Base-by-base conservation (phyloP, 2,113 vertebrate genomes). In the Tragelaphus scriptus region DNA sequence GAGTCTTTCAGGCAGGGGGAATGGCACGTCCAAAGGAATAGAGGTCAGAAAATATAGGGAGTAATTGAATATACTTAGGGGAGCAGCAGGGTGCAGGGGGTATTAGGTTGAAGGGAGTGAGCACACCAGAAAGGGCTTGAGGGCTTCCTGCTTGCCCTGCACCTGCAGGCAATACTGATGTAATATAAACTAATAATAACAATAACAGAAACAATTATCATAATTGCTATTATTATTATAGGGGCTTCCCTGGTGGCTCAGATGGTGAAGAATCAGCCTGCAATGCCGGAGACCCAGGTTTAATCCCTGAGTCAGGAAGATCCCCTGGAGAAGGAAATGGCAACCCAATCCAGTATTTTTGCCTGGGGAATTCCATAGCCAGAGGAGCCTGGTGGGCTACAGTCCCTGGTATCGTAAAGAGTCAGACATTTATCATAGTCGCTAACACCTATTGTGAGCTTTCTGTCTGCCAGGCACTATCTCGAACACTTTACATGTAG, bases 381-480 rank as follows among this genome's bases (percentile, higher is more conserved):
- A 21, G n/a, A 71, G 65, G n/a, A 71, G 17, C 8, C n/a, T 36
- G 65, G 65, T 1, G 1, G 32, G 65, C 65, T 68, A 68, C 17
- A 36, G n/a, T 68, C 65, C 17, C 2, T 9, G 8, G 32, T 0
- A 1, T 68, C 9, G 4, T 68, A 21, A 68, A 68, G 65, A 71
- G n/a, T 71, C 65, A 36, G n/a, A 71, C 17, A 36, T 21, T n/a
- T 90, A 15, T 10, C 14, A 32, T 10, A 44, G 32, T 51, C 51
- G 2, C 21, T 56, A 40, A 19, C 40, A 25, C n/a, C 40, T 65
- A 3, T 0, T 55, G 10, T 55, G 59, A 26, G n/a, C 28, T 56
- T 77, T 26, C 88, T 53, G 28, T 15, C 58, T 30, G 55, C 56
- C 80, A n/a, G 26, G 44, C 7, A 1, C 40, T 11, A 10, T 68